Conservation (phyloP, 2,797 vertebrate species). For the Geotrypetes seraphini region DNA sequence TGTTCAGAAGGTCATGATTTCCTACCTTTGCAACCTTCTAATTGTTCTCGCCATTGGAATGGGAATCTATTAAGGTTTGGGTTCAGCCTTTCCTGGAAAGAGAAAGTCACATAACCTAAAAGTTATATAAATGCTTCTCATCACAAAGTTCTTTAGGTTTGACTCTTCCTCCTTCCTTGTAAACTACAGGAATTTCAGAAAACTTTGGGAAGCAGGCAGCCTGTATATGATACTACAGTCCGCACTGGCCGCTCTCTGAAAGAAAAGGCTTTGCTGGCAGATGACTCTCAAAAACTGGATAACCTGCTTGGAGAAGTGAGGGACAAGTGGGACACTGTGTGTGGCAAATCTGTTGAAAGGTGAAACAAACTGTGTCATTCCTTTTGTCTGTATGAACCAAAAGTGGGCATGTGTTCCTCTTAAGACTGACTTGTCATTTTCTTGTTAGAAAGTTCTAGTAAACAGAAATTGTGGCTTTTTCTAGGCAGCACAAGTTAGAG, state of each 20-base stretch:
- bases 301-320: constrained; percentile 87
- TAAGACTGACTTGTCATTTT: no score
- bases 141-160: no score
- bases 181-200: constrained; percentile 94
- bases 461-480: neutral
- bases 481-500: constrained; percentile 95
- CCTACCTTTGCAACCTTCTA: no score
- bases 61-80: no score
- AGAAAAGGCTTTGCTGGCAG: constrained; percentile 81
- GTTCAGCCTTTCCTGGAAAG: no score
- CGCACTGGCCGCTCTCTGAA: constrained; percentile 87
- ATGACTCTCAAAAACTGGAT: constrained; percentile 86
- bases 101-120: no score
- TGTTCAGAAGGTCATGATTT: no score
- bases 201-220: constrained; percentile 90
- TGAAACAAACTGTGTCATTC: constrained; percentile 24
- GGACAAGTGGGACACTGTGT: constrained; percentile 97
- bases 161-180: no score
- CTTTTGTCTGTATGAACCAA: no score
- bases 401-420: no score
- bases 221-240: constrained; percentile 92
- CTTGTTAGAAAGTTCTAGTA: neutral
- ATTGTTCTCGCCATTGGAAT: no score
- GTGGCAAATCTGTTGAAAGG: constrained; percentile 96
- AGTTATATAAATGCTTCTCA: no score